phyloP scores from a whole-genome alignment of 1,140 invertebrate species.

The Platyscapa corneri region DNA sequence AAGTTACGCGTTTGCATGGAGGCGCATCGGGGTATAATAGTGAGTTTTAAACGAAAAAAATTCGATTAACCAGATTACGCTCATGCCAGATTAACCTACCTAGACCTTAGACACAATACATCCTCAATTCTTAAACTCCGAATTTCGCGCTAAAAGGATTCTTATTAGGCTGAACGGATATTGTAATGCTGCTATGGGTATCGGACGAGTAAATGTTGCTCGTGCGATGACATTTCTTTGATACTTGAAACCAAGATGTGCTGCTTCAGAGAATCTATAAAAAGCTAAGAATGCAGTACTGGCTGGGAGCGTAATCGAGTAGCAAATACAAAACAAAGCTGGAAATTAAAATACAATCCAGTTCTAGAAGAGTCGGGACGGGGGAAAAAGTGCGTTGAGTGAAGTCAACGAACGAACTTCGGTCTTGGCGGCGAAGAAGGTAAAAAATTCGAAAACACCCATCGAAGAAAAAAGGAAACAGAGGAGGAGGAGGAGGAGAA shows the following conservation, averaged over 20 bases:
- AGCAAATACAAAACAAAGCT: background rate
- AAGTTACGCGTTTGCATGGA: background rate
- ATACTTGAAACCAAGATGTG: background rate
- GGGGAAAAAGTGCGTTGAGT: background rate
- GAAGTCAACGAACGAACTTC: slow-evolving; percentile 17
- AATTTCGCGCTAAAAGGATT: too few species aligned
- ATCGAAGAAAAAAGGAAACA: background rate
- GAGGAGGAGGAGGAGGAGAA: slow-evolving; percentile 1
- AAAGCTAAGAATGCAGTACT: slow-evolving; percentile 6
- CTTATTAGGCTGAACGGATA: too few species aligned
- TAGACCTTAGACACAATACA: too few species aligned
- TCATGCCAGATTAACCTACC: background rate
- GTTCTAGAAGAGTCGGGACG: background rate
- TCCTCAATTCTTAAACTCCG: too few species aligned
- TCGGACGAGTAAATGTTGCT: background rate
- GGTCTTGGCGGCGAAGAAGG: slow-evolving; percentile 4
- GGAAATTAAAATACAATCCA: slow-evolving; percentile 37
- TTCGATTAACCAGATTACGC: background rate
- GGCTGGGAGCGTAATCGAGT: background rate
- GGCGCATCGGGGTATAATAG: background rate
- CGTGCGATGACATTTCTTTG: background rate
- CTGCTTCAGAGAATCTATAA: slow-evolving; percentile 20
- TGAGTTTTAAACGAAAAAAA: background rate
- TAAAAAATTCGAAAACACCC: background rate
- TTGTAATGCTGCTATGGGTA: too few species aligned